phyloP scores from a whole-genome alignment of 2,113 vertebrate genomes.

The Chascanopsetta lugubris region DNA sequence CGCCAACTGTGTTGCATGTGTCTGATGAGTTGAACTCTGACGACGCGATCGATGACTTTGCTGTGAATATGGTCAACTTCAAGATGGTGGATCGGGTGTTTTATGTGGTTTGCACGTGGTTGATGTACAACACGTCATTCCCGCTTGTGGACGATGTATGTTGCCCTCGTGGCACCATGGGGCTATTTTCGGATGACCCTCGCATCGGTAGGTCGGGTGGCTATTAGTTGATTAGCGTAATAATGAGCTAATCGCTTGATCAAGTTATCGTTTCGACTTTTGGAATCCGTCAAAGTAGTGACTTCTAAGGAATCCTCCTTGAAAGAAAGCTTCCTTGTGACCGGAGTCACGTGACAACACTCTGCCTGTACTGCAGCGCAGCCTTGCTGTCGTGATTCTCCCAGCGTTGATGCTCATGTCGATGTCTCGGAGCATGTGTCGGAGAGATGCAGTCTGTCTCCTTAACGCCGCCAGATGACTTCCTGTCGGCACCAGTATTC shows the following conservation, averaged over 20 bases:
- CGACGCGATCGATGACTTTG: neutral
- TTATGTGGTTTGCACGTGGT: no score
- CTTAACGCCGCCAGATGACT: neutral
- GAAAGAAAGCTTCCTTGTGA: constrained; percentile 4
- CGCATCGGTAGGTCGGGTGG: no score
- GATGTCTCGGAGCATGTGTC: neutral
- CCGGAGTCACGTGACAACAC: neutral
- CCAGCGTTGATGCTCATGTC: constrained; percentile 4
- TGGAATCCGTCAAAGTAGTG: neutral
- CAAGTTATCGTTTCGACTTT: no score
- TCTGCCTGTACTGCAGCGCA: neutral
- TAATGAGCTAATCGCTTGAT: no score
- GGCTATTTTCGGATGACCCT: no score
- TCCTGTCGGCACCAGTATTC: constrained; percentile 23
- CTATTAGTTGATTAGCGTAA: no score
- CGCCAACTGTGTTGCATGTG: no score
- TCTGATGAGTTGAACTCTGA: neutral
- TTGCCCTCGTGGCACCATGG: no score
- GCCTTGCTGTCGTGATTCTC: neutral
- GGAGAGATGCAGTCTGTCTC: neutral
- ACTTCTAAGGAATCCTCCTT: neutral
- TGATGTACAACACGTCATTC: no score
- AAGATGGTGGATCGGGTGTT: neutral
- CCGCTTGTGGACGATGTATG: no score
- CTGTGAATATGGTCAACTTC: neutral